Conservation (phyloP, 2,797 vertebrate genomes). For the Peromyscus attwateri region DNA sequence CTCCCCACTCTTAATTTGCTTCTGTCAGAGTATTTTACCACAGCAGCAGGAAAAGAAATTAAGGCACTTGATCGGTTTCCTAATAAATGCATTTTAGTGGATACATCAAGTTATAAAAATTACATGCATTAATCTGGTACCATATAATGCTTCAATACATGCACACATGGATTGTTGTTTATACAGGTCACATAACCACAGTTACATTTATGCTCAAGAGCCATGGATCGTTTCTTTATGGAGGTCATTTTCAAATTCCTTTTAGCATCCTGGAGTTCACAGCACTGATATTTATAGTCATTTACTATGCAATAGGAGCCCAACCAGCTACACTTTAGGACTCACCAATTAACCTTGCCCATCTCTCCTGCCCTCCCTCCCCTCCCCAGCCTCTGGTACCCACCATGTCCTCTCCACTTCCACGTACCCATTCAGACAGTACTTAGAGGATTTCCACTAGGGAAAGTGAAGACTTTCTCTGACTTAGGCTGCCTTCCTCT, state of each 20-base stretch:
- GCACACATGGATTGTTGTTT: neutral
- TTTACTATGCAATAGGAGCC: neutral
- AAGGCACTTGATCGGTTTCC: neutral
- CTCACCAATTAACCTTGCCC: neutral
- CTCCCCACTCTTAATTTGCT: neutral
- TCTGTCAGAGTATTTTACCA: neutral
- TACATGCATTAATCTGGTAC: neutral
- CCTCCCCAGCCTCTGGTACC: neutral
- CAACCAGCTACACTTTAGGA: neutral
- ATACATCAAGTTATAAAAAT: neutral
- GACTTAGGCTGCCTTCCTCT: neutral
- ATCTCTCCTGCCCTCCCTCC: neutral
- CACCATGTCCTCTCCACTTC: neutral
- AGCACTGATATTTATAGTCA: neutral
- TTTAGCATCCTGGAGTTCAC: neutral
- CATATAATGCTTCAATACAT: neutral
- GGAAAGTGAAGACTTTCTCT: neutral
- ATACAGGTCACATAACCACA: neutral
- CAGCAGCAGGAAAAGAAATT: neutral
- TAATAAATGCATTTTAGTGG: neutral
- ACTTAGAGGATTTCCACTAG: neutral
- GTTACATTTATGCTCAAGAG: neutral
- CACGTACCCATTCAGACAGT: constrained; percentile 5
- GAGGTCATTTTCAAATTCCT: neutral
- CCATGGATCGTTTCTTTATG: neutral